Percentiles rank a stretch among this genome's conserved stretches.
phyloP scores from a whole-genome alignment of 2,113 vertebrate species.

The Triplophysa dalaica region DNA sequence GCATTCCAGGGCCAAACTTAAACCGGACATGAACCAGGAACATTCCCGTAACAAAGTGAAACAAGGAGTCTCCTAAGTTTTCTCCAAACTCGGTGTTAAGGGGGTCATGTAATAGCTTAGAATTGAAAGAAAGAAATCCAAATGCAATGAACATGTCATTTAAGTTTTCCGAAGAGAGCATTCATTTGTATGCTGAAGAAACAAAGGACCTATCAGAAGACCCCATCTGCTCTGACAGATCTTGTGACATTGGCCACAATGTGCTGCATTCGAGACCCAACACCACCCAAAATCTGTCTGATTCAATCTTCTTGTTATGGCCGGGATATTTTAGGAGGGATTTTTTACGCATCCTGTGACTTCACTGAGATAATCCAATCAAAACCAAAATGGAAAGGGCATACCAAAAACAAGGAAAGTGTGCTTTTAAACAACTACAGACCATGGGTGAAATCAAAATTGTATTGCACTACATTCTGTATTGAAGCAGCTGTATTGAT shows the following conservation, averaged over 20 bases:
- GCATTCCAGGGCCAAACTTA: not conserved
- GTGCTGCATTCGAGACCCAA: not conserved
- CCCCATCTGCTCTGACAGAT: slow-evolving; percentile 3
- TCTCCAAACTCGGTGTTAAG: not conserved
- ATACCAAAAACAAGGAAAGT: not conserved
- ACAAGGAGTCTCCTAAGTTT: not conserved
- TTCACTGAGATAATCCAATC: slow-evolving; percentile 58
- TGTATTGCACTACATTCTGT: not conserved
- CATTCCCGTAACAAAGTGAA: not conserved
- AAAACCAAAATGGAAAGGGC: slow-evolving; percentile 5
- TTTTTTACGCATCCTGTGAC: slow-evolving; percentile 54
- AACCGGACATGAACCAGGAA: not conserved
- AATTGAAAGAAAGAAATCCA: slow-evolving; percentile 26
- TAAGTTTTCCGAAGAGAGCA: slow-evolving; percentile 24
- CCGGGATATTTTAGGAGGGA: slow-evolving; percentile 50
- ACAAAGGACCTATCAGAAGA: slow-evolving; percentile 33
- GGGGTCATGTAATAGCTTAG: not conserved
- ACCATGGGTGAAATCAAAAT: too few relatives aligned
- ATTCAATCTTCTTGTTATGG: slow-evolving; percentile 51
- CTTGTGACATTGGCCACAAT: slow-evolving; percentile 16
- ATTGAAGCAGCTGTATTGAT: not conserved
- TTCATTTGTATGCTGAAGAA: slow-evolving; percentile 18
- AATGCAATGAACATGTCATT: slow-evolving; percentile 41
- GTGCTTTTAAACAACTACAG: too few relatives aligned
- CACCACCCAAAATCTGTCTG: slow-evolving; percentile 18